These are phyloP conservation scores for Peromyscus melanophrys DNA, from an alignment of 2,797 vertebrate species.

Conservation along the genomic window DNA sequence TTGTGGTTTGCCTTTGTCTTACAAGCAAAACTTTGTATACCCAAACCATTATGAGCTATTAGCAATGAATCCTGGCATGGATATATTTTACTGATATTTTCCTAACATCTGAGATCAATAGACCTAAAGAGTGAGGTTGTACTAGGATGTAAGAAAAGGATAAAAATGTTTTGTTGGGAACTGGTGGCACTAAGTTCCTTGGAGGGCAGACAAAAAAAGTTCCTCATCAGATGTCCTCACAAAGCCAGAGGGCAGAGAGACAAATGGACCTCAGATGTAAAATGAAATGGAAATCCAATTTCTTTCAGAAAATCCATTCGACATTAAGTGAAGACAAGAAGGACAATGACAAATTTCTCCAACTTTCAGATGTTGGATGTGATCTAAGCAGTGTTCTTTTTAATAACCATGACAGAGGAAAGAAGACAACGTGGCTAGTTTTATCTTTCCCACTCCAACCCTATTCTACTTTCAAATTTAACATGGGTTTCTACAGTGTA, in stretches of 20 bases:
- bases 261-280: not conserved
- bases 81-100: conserved; percentile 58
- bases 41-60: not conserved
- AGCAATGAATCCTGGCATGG: not conserved
- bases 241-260: conserved; percentile 36
- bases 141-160: not conserved
- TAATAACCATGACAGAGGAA: conserved; percentile 34
- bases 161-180: conserved; percentile 36
- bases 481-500: not conserved
- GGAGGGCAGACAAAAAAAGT: not conserved
- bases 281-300: conserved; percentile 19
- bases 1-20: not conserved
- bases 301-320: conserved; percentile 54
- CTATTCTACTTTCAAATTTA: conserved; percentile 2
- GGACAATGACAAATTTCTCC: conserved; percentile 32
- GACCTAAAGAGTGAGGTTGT: conserved; percentile 28
- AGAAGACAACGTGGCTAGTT: conserved; percentile 13
- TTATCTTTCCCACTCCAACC: not conserved
- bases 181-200: not conserved
- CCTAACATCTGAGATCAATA: conserved; percentile 40
- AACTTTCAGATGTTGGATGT: conserved; percentile 39
- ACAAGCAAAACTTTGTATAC: not conserved
- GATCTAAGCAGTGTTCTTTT: not conserved
- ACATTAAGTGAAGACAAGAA: not conserved
- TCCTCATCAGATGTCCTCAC: conserved; percentile 23